A percentile compares a stretch with the other conserved stretches of the same genome.
Conservation (phyloP, 2,888 invertebrate species). For the Ochlodes sylvanus region DNA sequence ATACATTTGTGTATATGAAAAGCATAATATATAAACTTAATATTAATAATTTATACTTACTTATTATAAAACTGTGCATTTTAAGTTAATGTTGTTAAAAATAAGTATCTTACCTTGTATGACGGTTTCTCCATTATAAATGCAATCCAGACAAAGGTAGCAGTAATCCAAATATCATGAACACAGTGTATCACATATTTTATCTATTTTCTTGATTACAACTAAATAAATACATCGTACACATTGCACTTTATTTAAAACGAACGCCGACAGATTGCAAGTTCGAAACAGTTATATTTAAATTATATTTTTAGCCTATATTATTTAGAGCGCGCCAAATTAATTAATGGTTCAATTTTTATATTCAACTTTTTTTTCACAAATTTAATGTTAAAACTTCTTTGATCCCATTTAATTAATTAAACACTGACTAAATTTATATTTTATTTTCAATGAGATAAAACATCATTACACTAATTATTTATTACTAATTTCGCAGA, state of each 20-base stretch:
- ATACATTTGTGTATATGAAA: neutral
- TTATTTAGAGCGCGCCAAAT: constrained; percentile 32
- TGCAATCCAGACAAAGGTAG: constrained; percentile 63
- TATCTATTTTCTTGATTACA: constrained; percentile 14
- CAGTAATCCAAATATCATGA: constrained; percentile 48
- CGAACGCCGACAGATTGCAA: constrained; percentile 45
- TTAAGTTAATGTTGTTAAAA: neutral
- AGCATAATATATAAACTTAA: neutral
- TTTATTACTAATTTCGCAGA: constrained; percentile 22
- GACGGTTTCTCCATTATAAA: constrained; percentile 74
- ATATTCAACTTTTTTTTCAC: constrained; percentile 23
- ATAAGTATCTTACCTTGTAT: constrained; percentile 63
- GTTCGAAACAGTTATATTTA: constrained; percentile 56
- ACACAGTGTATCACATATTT: constrained; percentile 41
- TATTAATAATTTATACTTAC: too few species aligned
- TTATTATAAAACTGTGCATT: too few species aligned
- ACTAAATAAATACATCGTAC: constrained; percentile 53
- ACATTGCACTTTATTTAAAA: constrained; percentile 69
- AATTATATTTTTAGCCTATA: constrained; percentile 57
- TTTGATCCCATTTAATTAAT: constrained; percentile 2
- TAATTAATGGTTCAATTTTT: constrained; percentile 19
- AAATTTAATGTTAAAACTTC: too few species aligned
- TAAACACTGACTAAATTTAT: neutral
- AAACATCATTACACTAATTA: constrained; percentile 41
- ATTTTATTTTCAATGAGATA: constrained; percentile 24